phyloP scores from a whole-genome alignment of 2,888 invertebrate species.

The Bibio marci region DNA sequence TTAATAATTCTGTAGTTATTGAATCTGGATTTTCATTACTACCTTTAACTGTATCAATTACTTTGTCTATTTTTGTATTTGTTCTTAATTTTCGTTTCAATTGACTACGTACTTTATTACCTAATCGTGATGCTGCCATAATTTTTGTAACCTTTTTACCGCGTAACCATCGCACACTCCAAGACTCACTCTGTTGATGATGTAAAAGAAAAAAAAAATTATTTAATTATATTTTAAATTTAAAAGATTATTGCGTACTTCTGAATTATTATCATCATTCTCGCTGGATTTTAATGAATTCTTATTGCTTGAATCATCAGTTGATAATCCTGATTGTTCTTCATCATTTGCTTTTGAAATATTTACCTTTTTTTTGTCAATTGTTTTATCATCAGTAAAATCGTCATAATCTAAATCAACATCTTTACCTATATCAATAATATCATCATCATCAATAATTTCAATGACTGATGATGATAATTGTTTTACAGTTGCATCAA shows the following conservation, averaged over 20 bases:
- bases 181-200: conserved; percentile 28
- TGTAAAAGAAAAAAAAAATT: conserved; percentile 1
- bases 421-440: conserved; percentile 26
- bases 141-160: conserved; percentile 42
- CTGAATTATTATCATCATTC: neutral
- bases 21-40: conserved; percentile 10
- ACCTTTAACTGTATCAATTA: too few species aligned
- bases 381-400: too few species aligned
- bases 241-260: neutral
- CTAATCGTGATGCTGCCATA: conserved; percentile 34
- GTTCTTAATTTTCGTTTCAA: conserved; percentile 28
- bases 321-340: too few species aligned
- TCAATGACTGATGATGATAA: neutral
- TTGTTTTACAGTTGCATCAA: neutral
- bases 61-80: too few species aligned
- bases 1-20: conserved; percentile 7
- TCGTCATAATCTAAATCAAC: conserved; percentile 21
- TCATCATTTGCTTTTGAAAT: too few species aligned
- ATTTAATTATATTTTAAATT: neutral
- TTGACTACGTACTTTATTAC: conserved; percentile 42
- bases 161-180: conserved; percentile 40
- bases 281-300: too few species aligned
- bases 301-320: too few species aligned
- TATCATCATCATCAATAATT: conserved; percentile 20
- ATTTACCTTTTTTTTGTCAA: too few species aligned